Conservation (phyloP, 2,797 vertebrate species). For the Hyperoplus immaculatus region DNA sequence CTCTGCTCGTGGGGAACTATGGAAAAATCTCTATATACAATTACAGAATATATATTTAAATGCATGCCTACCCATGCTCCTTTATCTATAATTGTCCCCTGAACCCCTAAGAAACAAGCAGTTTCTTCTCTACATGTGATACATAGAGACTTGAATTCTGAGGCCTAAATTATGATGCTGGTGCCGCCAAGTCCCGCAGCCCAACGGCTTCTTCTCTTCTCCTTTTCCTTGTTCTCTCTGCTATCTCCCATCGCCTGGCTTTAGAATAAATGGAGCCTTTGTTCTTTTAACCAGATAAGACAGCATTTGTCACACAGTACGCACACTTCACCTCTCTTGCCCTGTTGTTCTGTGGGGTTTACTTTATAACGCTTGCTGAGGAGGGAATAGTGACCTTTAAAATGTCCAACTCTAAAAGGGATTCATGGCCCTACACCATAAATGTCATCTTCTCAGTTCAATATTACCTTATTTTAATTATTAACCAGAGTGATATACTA, state of each 20-base stretch:
- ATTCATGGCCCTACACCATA: neutral
- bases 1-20: conserved; percentile 5
- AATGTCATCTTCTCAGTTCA: conserved; percentile 28
- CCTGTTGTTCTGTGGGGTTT: conserved; percentile 13
- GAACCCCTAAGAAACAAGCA: conserved; percentile 17
- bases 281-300: conserved; percentile 45
- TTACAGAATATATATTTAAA: conserved; percentile 23
- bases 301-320: conserved; percentile 28
- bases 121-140: conserved; percentile 11
- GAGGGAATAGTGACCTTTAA: conserved; percentile 24
- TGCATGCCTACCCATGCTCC: neutral
- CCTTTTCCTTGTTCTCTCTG: conserved; percentile 15
- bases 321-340: conserved; percentile 19
- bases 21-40: conserved; percentile 4
- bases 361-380: conserved; percentile 31
- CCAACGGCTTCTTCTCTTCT: conserved; percentile 42
- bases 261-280: conserved; percentile 46
- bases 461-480: neutral
- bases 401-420: conserved; percentile 16
- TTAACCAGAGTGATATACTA: neutral
- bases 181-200: conserved; percentile 37
- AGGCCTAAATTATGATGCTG: conserved; percentile 43
- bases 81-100: conserved; percentile 11
- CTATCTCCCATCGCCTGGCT: conserved; percentile 25
- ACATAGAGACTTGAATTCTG: conserved; percentile 10